Evolutionary conservation across 1,140 invertebrate species (phyloP).

Genomic region (Monomorium pharaonis): DNA sequence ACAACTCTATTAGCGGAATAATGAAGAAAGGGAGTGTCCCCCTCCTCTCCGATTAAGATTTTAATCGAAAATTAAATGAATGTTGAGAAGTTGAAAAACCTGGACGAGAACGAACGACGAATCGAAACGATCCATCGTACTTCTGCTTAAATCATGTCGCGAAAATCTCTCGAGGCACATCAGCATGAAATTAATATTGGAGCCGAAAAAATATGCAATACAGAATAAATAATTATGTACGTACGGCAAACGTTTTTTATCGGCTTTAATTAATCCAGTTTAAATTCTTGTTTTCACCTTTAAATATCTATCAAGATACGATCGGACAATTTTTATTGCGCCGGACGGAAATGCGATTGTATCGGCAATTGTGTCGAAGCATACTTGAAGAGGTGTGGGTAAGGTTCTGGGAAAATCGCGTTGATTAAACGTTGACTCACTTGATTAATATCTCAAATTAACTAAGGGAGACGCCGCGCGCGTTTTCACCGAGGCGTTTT

Average conservation of each 20-base stretch:
- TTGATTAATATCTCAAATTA: conserved; percentile 43
- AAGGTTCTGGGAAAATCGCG: conserved; percentile 7
- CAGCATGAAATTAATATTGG: neutral
- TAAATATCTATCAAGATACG: neutral
- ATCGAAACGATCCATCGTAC: neutral
- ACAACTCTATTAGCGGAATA: conserved; percentile 41
- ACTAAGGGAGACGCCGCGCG: conserved; percentile 5
- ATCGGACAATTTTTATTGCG: neutral
- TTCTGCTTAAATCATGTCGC: neutral
- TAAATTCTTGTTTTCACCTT: neutral
- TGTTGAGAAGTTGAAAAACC: neutral
- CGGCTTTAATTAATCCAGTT: conserved; percentile 17
- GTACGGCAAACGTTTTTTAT: conserved; percentile 7
- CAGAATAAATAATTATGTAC: too few relatives aligned
- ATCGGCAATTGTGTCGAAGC: neutral
- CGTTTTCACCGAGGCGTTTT: conserved; percentile 6
- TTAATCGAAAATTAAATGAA: conserved; percentile 44
- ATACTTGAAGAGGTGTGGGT: neutral
- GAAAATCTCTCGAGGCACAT: neutral
- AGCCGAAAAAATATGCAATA: too few relatives aligned
- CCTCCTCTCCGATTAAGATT: conserved; percentile 41
- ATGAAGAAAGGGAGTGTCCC: conserved; percentile 33
- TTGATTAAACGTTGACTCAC: conserved; percentile 31
- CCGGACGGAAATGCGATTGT: conserved; percentile 26
- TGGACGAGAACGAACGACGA: neutral